Conservation (phyloP, 1,140 invertebrate genomes). For the Heterodera carotae region DNA sequence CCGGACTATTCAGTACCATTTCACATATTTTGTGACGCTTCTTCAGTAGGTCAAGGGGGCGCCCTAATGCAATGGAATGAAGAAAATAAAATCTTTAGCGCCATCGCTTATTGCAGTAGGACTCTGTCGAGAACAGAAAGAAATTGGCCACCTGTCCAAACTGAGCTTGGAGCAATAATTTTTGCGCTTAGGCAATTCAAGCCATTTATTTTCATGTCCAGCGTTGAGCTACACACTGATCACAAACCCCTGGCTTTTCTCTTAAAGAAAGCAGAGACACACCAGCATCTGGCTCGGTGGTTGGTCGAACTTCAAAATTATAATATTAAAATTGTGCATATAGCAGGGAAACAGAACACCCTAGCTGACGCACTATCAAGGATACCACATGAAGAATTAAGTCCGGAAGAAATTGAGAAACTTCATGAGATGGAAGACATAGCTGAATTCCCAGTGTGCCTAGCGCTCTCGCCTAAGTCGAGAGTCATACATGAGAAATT, state of each 20-base stretch:
- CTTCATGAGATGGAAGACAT: constrained; percentile 30
- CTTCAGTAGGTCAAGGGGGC: constrained; percentile 9
- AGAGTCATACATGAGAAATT: constrained; percentile 7
- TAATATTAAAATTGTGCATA: constrained; percentile 33
- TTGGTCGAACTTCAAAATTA: constrained; percentile 26
- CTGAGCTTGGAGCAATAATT: constrained; percentile 33
- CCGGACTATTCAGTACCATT: constrained; percentile 39
- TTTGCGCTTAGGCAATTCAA: constrained; percentile 20
- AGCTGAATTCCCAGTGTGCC: constrained; percentile 20
- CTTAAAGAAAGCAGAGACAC: constrained; percentile 17
- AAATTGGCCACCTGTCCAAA: constrained; percentile 17
- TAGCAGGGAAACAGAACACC: constrained; percentile 12
- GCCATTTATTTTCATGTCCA: constrained; percentile 18
- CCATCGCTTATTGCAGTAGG: constrained; percentile 19
- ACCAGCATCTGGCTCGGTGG: constrained; percentile 16
- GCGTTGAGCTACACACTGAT: constrained; percentile 25
- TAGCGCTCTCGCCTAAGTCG: not conserved
- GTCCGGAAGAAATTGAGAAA: not conserved
- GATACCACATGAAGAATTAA: not conserved
- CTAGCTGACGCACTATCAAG: constrained; percentile 29
- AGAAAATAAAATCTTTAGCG: constrained; percentile 8
- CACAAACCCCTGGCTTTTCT: constrained; percentile 27
- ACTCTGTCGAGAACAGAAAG: constrained; percentile 15
- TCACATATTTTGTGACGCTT: constrained; percentile 31
- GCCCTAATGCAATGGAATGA: constrained; percentile 20